A percentile compares a stretch with the other conserved stretches of the same genome.
Conservation (phyloP, 2,888 invertebrate species). For the Brenthis ino region DNA sequence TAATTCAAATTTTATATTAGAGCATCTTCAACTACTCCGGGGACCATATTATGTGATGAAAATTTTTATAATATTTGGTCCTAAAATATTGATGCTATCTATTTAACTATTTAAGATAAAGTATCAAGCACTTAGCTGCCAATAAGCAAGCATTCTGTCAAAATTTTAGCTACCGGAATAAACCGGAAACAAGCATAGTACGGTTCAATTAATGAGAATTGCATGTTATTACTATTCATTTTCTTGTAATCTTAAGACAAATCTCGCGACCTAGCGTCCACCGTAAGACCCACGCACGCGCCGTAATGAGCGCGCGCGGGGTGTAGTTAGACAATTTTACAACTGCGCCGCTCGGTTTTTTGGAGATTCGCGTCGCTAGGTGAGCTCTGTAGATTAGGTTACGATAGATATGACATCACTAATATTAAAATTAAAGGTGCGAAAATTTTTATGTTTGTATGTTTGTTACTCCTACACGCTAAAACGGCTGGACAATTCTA, state of each 20-base stretch:
- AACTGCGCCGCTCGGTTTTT: constrained; percentile 81
- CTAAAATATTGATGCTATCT: too few relatives aligned
- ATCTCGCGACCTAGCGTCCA: constrained; percentile 45
- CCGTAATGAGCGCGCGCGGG: constrained; percentile 77
- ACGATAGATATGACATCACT: constrained; percentile 43
- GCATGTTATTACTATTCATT: too few relatives aligned
- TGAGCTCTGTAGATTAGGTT: constrained; percentile 62
- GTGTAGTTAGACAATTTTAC: constrained; percentile 83
- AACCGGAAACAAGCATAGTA: too few relatives aligned
- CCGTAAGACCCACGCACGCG: constrained; percentile 65
- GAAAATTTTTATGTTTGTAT: not conserved
- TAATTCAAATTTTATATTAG: too few relatives aligned
- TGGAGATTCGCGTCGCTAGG: constrained; percentile 77
- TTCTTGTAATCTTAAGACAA: constrained; percentile 45
- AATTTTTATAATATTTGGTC: too few relatives aligned
- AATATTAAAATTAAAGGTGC: not conserved
- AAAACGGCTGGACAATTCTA: too few relatives aligned
- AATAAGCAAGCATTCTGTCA: not conserved
- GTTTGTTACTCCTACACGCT: not conserved
- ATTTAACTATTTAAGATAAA: too few relatives aligned
- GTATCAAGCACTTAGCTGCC: not conserved
- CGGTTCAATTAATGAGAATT: too few relatives aligned
- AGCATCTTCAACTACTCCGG: too few relatives aligned
- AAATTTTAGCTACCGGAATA: not conserved
- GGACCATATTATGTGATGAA: too few relatives aligned